A percentile compares a stretch with the other conserved stretches of the same genome.
These are phyloP conservation scores for Siniperca undulata DNA, from an alignment of 2,797 vertebrate genomes.

Conservation along the genomic window DNA sequence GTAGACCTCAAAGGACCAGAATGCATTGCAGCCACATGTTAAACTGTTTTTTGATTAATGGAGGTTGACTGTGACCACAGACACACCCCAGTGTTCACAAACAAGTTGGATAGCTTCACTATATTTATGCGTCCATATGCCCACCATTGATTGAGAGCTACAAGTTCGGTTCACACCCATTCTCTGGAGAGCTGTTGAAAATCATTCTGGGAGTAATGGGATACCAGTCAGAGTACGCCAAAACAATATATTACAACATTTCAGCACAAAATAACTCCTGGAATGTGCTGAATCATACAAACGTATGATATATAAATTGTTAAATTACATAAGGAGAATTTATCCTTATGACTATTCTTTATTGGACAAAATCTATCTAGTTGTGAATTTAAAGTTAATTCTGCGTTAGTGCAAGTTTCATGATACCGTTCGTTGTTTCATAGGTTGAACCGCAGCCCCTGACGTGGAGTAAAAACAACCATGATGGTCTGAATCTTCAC, in stretches of 20 bases:
- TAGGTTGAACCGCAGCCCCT: neutral
- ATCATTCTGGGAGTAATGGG: neutral
- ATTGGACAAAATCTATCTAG: neutral
- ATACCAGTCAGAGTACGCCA: neutral
- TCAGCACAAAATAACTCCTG: conserved; percentile 9
- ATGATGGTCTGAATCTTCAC: conserved; percentile 12
- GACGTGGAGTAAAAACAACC: neutral
- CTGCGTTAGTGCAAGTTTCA: neutral
- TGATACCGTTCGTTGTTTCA: neutral
- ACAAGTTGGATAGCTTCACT: conserved; percentile 45
- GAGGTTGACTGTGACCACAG: conserved; percentile 44
- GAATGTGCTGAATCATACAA: neutral
- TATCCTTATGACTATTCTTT: neutral
- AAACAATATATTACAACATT: conserved; percentile 9
- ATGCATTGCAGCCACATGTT: conserved; percentile 25
- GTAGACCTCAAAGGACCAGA: conserved; percentile 32
- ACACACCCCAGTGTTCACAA: conserved; percentile 50
- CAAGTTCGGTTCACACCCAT: conserved; percentile 53
- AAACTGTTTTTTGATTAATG: conserved; percentile 49
- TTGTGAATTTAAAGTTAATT: neutral
- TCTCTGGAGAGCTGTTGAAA: conserved; percentile 39
- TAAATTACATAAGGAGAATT: neutral
- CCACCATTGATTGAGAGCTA: conserved; percentile 35
- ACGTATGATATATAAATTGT: neutral
- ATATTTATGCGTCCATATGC: conserved; percentile 37